phyloP scores from a whole-genome alignment of 2,888 invertebrate genomes.

The Chloroclystis v-ata region DNA sequence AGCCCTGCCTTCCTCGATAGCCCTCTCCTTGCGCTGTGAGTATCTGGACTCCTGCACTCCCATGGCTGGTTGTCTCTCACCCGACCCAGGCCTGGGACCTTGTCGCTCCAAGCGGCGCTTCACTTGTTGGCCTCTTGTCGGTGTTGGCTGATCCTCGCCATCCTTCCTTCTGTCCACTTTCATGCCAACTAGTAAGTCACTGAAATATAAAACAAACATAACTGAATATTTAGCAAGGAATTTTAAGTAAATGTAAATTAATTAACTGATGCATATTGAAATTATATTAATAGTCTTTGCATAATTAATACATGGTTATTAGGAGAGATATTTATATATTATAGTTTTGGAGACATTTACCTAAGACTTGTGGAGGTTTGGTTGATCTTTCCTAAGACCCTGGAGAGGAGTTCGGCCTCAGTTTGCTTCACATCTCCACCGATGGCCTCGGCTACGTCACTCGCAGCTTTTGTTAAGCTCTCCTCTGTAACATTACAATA shows the following conservation, averaged over 20 bases:
- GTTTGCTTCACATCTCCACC: conserved; percentile 83
- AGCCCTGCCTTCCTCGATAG: conserved; percentile 6
- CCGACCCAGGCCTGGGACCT: conserved; percentile 19
- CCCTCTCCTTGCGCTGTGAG: conserved; percentile 35
- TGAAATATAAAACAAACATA: conserved; percentile 51
- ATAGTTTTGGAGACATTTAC: too few relatives aligned
- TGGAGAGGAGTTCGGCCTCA: conserved; percentile 84
- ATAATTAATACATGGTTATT: too few relatives aligned
- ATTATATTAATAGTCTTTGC: too few relatives aligned
- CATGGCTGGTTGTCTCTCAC: conserved; percentile 24
- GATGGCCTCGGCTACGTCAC: conserved; percentile 83
- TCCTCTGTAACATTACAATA: conserved; percentile 45
- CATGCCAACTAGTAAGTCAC: conserved; percentile 87
- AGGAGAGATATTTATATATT: too few relatives aligned
- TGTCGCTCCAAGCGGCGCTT: conserved; percentile 59
- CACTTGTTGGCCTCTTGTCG: conserved; percentile 74
- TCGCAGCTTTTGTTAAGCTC: conserved; percentile 80
- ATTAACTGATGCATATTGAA: too few relatives aligned
- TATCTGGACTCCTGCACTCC: conserved; percentile 41
- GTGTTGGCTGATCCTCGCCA: conserved; percentile 35
- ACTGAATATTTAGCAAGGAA: too few relatives aligned
- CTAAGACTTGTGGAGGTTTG: conserved; percentile 63
- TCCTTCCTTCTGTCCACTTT: conserved; percentile 82
- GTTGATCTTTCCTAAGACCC: conserved; percentile 79
- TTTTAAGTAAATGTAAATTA: too few relatives aligned